Evolutionary conservation across 2,888 invertebrate species (phyloP).

Genomic region (Elaeidobius kamerunicus): DNA sequence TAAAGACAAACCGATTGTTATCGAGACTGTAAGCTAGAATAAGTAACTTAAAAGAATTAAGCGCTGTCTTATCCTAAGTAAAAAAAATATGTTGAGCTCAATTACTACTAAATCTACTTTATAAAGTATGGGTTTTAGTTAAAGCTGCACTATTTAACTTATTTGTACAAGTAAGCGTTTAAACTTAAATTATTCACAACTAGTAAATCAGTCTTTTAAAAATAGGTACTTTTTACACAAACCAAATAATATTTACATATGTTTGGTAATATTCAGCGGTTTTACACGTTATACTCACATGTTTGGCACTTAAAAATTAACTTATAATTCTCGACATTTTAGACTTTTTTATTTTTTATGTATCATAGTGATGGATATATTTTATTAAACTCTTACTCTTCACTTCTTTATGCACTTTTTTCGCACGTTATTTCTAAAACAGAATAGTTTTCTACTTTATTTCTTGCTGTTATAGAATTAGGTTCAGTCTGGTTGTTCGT

Average conservation of each 20-base stretch:
- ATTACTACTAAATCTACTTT: conserved; percentile 8
- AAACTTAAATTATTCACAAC: conserved; percentile 33
- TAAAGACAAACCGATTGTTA: conserved; percentile 11
- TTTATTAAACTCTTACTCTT: too few species aligned
- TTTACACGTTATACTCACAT: too few species aligned
- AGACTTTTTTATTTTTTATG: conserved; percentile 9
- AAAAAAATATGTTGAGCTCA: conserved; percentile 5
- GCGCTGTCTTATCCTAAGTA: conserved; percentile 2
- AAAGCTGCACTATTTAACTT: conserved; percentile 15
- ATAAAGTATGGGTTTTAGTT: conserved; percentile 10
- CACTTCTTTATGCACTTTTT: too few species aligned
- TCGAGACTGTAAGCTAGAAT: conserved; percentile 1
- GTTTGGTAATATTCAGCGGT: too few species aligned
- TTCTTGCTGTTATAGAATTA: too few species aligned
- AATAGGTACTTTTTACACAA: conserved; percentile 29
- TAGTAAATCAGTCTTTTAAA: conserved; percentile 38
- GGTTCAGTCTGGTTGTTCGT: too few species aligned
- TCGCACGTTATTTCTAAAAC: too few species aligned
- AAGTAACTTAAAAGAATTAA: conserved; percentile 13
- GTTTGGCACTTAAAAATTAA: conserved; percentile 23
- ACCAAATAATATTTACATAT: too few species aligned
- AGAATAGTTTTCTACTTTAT: too few species aligned
- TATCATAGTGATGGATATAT: conserved; percentile 21
- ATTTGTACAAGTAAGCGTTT: conserved; percentile 24
- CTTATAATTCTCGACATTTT: conserved; percentile 10